phyloP scores from a whole-genome alignment of 1,140 invertebrate genomes.

The Medauroidea extradentata region DNA sequence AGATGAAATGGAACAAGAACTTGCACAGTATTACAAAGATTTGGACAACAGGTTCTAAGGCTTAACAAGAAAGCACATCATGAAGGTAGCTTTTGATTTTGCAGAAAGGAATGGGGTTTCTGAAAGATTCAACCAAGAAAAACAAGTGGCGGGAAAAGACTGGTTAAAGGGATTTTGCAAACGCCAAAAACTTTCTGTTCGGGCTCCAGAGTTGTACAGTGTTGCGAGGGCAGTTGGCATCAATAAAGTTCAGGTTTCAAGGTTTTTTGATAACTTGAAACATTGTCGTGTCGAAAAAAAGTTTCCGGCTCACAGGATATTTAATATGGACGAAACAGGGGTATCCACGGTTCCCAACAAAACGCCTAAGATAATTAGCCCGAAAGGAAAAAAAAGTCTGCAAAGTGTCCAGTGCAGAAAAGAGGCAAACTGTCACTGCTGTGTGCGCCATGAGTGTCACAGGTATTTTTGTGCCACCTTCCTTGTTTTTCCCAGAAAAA shows the following conservation, averaged over 20 bases:
- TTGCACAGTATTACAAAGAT: too few species aligned
- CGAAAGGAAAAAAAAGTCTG: not conserved
- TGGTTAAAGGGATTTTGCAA: not conserved
- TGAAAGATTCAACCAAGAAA: not conserved
- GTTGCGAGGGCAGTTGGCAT: not conserved
- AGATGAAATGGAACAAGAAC: too few species aligned
- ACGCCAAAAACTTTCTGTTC: not conserved
- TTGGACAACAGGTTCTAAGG: too few species aligned
- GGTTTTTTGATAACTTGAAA: not conserved
- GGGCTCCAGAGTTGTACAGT: not conserved
- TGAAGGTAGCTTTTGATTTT: too few species aligned
- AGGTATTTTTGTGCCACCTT: not conserved
- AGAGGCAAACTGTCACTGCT: not conserved
- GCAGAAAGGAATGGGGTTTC: too few species aligned
- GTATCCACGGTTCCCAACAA: not conserved
- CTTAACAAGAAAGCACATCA: too few species aligned
- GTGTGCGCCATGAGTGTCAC: not conserved
- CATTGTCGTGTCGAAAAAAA: not conserved
- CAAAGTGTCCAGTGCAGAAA: not conserved
- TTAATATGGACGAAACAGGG: not conserved
- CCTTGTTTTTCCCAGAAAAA: not conserved
- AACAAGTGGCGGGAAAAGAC: not conserved
- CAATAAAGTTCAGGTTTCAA: not conserved
- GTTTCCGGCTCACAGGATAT: not conserved
- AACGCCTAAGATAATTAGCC: not conserved